Percentiles rank a stretch among this genome's conserved stretches.
Evolutionary conservation across 2,888 invertebrate genomes (phyloP).

Genomic region (Taphrorychus bicolor): DNA sequence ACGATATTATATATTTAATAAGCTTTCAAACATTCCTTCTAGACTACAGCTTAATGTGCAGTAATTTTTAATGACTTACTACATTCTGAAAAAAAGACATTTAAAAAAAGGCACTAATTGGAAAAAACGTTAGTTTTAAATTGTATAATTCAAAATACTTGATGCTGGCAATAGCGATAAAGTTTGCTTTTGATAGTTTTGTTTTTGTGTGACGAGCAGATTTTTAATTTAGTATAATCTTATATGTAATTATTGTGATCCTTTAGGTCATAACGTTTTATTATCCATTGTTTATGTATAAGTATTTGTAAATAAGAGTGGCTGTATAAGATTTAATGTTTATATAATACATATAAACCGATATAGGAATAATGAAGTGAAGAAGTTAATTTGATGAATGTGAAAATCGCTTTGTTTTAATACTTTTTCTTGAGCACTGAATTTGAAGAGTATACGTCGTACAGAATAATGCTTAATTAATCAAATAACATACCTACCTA

Average conservation of each 20-base stretch:
- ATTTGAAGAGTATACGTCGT: background rate
- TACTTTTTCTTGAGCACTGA: constrained; percentile 13
- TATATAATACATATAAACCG: constrained; percentile 16
- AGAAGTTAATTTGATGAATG: constrained; percentile 8
- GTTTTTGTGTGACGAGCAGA: background rate
- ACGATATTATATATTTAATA: background rate
- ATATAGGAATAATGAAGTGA: constrained; percentile 3
- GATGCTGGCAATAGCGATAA: background rate
- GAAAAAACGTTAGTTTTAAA: background rate
- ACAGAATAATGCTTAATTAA: background rate
- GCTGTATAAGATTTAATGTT: constrained; percentile 33
- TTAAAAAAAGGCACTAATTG: background rate
- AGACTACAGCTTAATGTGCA: background rate
- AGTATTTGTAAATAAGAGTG: constrained; percentile 15
- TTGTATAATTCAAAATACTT: background rate
- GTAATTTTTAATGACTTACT: background rate
- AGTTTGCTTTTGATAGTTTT: background rate
- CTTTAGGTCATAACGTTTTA: background rate
- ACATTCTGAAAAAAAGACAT: background rate
- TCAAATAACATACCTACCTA: background rate
- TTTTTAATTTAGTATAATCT: background rate
- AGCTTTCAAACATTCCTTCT: background rate
- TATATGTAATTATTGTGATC: background rate
- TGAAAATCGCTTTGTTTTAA: constrained; percentile 24
- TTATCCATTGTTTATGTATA: constrained; percentile 19